These are phyloP conservation scores for Ommatoiulus sabulosus DNA, from an alignment of 2,888 invertebrate species.

Conservation along the genomic window DNA sequence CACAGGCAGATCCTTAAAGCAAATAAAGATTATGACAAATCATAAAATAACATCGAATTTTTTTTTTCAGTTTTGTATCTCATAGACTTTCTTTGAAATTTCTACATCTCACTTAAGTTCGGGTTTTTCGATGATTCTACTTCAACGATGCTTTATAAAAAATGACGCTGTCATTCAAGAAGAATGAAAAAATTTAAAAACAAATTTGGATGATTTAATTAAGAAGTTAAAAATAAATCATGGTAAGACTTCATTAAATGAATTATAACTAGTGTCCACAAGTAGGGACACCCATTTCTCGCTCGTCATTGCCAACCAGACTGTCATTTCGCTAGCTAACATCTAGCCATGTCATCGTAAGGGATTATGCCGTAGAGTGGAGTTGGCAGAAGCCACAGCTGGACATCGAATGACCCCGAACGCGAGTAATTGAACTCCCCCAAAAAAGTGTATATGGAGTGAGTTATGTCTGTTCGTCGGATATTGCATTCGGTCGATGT, in stretches of 20 bases:
- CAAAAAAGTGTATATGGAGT: slow-evolving; percentile 8
- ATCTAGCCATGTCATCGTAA: neutral
- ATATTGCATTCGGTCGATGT: slow-evolving; percentile 32
- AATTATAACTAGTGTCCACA: neutral
- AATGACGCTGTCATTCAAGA: too few relatives aligned
- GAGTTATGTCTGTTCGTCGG: neutral
- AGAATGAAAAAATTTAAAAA: too few relatives aligned
- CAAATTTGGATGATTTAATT: too few relatives aligned
- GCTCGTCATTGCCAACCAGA: neutral
- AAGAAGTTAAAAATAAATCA: too few relatives aligned
- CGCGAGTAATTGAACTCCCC: neutral
- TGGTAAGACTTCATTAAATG: neutral
- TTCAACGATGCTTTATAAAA: too few relatives aligned
- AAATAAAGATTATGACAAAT: too few relatives aligned
- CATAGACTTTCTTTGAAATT: too few relatives aligned
- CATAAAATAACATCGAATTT: too few relatives aligned
- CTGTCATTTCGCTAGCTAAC: neutral
- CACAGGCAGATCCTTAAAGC: too few relatives aligned
- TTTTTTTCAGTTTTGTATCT: too few relatives aligned
- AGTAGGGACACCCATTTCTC: neutral
- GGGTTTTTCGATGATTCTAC: too few relatives aligned
- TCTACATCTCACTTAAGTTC: too few relatives aligned
- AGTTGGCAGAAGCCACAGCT: neutral
- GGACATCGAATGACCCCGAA: neutral
- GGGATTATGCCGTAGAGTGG: neutral